These are phyloP conservation scores for Martes martes DNA, from an alignment of 2,113 vertebrate genomes.

Conservation along the genomic window DNA sequence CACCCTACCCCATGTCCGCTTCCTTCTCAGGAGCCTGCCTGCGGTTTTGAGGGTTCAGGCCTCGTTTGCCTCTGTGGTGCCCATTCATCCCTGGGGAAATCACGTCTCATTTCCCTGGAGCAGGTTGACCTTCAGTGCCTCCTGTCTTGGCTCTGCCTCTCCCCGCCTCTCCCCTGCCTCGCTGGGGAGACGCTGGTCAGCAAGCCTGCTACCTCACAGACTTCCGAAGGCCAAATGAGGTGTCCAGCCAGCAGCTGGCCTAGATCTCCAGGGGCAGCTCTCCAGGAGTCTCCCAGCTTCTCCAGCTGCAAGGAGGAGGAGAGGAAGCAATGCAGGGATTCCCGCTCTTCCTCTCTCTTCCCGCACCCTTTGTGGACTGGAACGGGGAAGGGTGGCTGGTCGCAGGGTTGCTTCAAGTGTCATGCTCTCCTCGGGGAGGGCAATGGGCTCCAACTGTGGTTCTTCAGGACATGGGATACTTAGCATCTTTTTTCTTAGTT, in stretches of 20 bases:
- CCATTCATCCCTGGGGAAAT: neutral
- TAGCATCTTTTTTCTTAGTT: neutral
- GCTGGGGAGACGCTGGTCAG: neutral
- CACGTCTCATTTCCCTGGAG: neutral
- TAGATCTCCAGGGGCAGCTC: neutral
- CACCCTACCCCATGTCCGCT: rapidly evolving
- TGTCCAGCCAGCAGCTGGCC: too few relatives aligned
- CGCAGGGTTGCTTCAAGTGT: neutral
- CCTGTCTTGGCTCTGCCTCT: neutral
- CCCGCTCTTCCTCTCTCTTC: neutral
- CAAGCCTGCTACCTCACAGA: neutral
- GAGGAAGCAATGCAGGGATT: neutral
- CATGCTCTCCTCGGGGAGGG: neutral
- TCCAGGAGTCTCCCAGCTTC: neutral
- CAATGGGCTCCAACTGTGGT: too few relatives aligned
- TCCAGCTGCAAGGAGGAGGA: neutral
- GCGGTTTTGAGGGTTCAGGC: neutral
- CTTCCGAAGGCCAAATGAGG: neutral
- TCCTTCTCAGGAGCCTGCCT: neutral
- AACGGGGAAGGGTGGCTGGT: neutral
- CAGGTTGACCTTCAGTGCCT: neutral
- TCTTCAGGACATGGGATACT: neutral
- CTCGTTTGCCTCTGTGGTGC: neutral
- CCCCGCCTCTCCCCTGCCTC: too few relatives aligned
- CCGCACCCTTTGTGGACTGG: neutral